Evolutionary conservation across 2,113 vertebrate genomes (phyloP).

Genomic region (Channa argus): DNA sequence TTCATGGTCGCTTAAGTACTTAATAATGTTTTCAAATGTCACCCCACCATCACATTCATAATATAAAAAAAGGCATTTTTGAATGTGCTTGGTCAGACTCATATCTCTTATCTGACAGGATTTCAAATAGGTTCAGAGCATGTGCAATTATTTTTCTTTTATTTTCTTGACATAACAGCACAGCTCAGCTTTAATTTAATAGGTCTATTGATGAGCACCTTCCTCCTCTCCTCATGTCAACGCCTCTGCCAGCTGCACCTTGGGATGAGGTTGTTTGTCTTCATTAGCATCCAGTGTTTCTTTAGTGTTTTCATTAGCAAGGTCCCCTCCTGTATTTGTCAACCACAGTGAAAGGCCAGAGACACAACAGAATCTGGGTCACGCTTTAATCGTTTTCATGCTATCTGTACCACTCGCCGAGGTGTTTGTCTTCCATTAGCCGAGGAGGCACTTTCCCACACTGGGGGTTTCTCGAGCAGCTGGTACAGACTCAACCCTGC

Average conservation of each 20-base stretch:
- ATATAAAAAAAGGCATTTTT: slow-evolving; percentile 16
- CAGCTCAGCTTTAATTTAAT: slow-evolving; percentile 26
- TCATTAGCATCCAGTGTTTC: slow-evolving; percentile 77
- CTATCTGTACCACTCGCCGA: slow-evolving; percentile 71
- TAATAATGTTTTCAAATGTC: slow-evolving; percentile 26
- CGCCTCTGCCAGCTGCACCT: slow-evolving; percentile 66
- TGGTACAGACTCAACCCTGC: slow-evolving; percentile 51
- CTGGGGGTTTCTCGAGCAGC: slow-evolving; percentile 65
- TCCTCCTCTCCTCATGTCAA: slow-evolving; percentile 45
- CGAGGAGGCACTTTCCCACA: slow-evolving; percentile 76
- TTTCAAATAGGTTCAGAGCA: not conserved
- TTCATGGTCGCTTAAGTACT: slow-evolving; percentile 24
- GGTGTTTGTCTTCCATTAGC: slow-evolving; percentile 77
- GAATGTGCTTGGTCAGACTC: not conserved
- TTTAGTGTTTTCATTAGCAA: slow-evolving; percentile 69
- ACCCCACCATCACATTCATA: slow-evolving; percentile 18
- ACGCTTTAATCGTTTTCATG: slow-evolving; percentile 80
- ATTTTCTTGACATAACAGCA: not conserved
- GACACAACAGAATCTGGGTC: slow-evolving; percentile 80
- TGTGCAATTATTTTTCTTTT: slow-evolving; percentile 1
- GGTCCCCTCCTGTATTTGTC: slow-evolving; percentile 74
- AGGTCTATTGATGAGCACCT: slow-evolving; percentile 37
- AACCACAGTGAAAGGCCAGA: slow-evolving; percentile 74
- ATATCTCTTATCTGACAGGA: not conserved
- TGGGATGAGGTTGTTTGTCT: slow-evolving; percentile 69